Base-by-base conservation (phyloP, 2,113 vertebrate species). In the Crotophaga sulcirostris region DNA sequence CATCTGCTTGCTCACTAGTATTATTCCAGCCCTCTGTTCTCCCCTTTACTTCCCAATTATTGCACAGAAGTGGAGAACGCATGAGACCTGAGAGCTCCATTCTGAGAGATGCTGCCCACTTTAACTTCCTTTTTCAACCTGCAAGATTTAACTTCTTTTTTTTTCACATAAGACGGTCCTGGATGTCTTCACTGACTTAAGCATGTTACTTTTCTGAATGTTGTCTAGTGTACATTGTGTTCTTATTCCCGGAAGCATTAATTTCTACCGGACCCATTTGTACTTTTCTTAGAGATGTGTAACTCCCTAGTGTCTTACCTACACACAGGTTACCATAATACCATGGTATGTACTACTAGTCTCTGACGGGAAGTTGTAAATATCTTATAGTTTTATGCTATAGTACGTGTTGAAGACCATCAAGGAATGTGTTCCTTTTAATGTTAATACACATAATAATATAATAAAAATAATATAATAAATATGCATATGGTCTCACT, bases 1-100 rank as follows among this genome's bases (percentile, higher is more conserved):
- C 96, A 96, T 93, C 84, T 88, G 55, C n/a, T 95, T 94, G 72
- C 55, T 94, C 72, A 1, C 91, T 92, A 77, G 44, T 77, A 33
- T 85, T 90, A 85, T 55, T 28, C 47, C 63, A 77, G 45, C 21
- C 47, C 28, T 77, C 74, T 91, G 49, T 62, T 83, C 88, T 38
- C 42, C 63, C 26, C 63, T 88, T 69, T 69, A 83, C 54, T 95
- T 95, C 55, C 59, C 87, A 90, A 40, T 85, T 93, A 83, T 63
- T 42, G 93, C 34, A 62, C 49, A 75, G n/a, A 85, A 51, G 40
- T 51, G 31, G 54, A 94, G 31, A 84, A 79, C 21, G 51, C 15
- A 67, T 18, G 70, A 94, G 63, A 72, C 38, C 23, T 1, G 9
- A 93, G 45, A 87, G 54, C 19, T 89, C 62, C 16, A 51, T 69